Conservation (phyloP, 2,113 vertebrate species). For the Mormyrus lacerda region DNA sequence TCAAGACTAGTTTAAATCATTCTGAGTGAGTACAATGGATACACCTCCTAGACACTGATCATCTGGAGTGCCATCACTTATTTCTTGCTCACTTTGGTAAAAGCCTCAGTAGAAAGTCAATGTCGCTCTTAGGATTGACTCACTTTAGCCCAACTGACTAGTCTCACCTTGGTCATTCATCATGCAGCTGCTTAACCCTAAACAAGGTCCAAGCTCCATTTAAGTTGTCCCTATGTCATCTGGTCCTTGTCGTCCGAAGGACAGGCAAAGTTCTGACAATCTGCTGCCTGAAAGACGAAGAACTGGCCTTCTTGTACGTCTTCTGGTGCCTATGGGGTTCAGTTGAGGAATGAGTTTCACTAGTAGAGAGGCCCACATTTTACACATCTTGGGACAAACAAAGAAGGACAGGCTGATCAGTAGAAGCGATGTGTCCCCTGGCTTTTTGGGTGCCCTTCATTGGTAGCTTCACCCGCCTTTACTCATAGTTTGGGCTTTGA, state of each 20-base stretch:
- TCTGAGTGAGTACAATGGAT: neutral
- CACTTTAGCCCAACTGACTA: neutral
- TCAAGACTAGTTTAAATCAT: neutral
- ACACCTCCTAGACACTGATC: neutral
- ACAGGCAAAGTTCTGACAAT: neutral
- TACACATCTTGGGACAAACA: neutral
- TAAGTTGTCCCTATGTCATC: neutral
- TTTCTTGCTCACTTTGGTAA: neutral
- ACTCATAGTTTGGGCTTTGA: neutral
- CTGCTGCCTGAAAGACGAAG: neutral
- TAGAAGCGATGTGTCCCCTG: neutral
- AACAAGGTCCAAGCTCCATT: neutral
- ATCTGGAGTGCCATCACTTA: neutral
- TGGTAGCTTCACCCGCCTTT: neutral
- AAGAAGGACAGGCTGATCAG: neutral
- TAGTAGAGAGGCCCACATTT: neutral
- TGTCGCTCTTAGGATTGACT: neutral
- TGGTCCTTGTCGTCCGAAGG: neutral
- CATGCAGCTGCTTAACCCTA: neutral
- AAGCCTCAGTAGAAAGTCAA: neutral
- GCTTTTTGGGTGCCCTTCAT: neutral
- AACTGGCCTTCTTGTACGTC: neutral
- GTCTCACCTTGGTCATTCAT: neutral
- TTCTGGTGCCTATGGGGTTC: neutral
- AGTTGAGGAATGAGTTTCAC: neutral